phyloP scores from a whole-genome alignment of 2,888 invertebrate species.

The Chymomyza fuscimana region DNA sequence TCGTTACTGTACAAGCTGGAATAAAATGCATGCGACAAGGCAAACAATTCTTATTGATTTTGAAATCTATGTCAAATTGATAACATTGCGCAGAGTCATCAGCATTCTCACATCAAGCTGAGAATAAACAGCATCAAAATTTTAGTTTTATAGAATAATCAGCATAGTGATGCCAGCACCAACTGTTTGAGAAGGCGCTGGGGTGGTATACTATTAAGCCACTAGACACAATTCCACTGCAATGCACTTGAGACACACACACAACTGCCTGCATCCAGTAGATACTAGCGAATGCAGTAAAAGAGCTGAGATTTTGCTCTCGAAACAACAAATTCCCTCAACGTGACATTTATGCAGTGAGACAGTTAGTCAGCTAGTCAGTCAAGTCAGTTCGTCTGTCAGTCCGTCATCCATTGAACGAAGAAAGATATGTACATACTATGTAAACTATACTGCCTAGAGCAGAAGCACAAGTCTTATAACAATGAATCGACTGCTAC shows the following conservation, averaged over 20 bases:
- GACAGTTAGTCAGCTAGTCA: conserved; percentile 32
- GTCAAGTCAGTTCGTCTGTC: conserved; percentile 26
- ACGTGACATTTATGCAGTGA: conserved; percentile 53
- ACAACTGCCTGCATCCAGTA: neutral
- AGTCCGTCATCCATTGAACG: conserved; percentile 4
- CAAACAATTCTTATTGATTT: conserved; percentile 61
- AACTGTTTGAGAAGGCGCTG: conserved; percentile 5
- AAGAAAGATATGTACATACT: neutral
- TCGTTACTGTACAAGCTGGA: neutral
- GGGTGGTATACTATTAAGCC: conserved; percentile 20
- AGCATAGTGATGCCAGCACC: conserved; percentile 55
- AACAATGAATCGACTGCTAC: neutral
- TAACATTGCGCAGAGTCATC: conserved; percentile 32
- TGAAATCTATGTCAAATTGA: conserved; percentile 69
- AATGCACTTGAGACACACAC: conserved; percentile 64
- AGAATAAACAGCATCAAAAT: conserved; percentile 22
- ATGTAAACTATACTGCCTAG: neutral
- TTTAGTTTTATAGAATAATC: conserved; percentile 50
- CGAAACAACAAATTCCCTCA: conserved; percentile 55
- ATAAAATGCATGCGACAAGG: neutral
- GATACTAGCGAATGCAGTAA: conserved; percentile 28
- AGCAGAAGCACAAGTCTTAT: neutral
- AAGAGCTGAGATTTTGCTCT: conserved; percentile 46
- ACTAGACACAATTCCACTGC: conserved; percentile 63
- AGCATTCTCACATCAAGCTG: neutral